Conservation (phyloP, 2,888 invertebrate genomes). For the Steromphala cineraria region DNA sequence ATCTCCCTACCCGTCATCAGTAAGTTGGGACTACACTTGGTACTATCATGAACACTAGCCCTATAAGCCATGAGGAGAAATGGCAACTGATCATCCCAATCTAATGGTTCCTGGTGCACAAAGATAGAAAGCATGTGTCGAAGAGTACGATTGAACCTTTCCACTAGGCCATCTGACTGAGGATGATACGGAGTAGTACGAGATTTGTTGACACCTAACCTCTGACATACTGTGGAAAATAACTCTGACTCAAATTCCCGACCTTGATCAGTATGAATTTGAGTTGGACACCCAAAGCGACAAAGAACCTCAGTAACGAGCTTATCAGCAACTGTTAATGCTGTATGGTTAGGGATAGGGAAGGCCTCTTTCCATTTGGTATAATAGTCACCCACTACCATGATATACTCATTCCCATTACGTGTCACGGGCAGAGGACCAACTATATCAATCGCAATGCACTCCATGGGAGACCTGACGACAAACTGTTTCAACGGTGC, state of each 20-base stretch:
- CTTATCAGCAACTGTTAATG: not conserved
- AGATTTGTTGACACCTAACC: not conserved
- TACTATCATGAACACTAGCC: not conserved
- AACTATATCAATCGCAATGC: not conserved
- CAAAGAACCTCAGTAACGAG: not conserved
- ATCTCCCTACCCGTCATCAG: no score
- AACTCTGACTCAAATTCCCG: not conserved
- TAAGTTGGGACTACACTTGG: no score
- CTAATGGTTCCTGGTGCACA: not conserved
- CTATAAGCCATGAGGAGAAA: not conserved
- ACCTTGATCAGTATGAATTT: no score
- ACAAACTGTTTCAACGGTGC: not conserved
- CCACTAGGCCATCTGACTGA: not conserved
- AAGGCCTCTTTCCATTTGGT: not conserved
- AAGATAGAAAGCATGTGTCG: not conserved
- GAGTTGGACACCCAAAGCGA: no score
- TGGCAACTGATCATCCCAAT: not conserved
- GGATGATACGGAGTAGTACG: not conserved
- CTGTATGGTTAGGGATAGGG: not conserved
- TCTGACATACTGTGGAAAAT: not conserved
- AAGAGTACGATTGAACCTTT: not conserved
- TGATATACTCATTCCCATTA: not conserved
- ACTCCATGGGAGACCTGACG: not conserved
- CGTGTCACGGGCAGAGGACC: not conserved
- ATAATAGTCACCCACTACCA: not conserved